Evolutionary conservation across 2,888 invertebrate genomes (phyloP), one percentile per base, ranked within the genome.

Genomic region (Scaptomyza polygonia): DNA sequence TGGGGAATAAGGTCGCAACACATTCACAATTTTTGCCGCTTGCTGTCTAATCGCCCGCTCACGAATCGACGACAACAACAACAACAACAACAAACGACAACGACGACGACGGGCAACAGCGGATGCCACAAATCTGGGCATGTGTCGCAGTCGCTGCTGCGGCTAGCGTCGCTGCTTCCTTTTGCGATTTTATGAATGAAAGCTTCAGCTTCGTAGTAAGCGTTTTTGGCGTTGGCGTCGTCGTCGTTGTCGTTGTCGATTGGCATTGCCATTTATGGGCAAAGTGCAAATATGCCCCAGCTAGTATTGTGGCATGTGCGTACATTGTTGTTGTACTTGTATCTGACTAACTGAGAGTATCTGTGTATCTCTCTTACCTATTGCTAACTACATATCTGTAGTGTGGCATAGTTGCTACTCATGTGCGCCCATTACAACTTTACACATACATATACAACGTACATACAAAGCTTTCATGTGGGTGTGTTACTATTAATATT

Each of bases 51-150:
- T 81, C 86, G 81, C 65, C 63, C 64, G 80, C 86, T 86, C 80
- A 82, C 86, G 86, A 86, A 68, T 72, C 82, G 71, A 61, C 71
- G 53, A 57, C 71, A n/a, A 34, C 32, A 3, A 34, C 32, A 27
- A 8, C 27, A 2, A n/a, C 30, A 11, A 30, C 9, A 3, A 9
- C 30, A 9, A 11, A 30, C 9, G 9, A 9, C 30, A 9, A 30
- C 9, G 11, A 30, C 36, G 36, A 36, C 14, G 14, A 36, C 36
- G 36, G 36, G 36, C 36, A 36, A 63, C 79, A 85, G 77, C 87
- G 83, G 85, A 87, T 87, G 85, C 85, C 79, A 86, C 87, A 87
- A 83, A 81, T 83, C 87, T 83, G 83, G 83, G 72, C 83, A 83
- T 86, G 67, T 74, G 73, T 84, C 81, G 75, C 78, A 55, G 72